Conservation (phyloP, 1,140 invertebrate genomes). For the Drosophila oshimai region DNA sequence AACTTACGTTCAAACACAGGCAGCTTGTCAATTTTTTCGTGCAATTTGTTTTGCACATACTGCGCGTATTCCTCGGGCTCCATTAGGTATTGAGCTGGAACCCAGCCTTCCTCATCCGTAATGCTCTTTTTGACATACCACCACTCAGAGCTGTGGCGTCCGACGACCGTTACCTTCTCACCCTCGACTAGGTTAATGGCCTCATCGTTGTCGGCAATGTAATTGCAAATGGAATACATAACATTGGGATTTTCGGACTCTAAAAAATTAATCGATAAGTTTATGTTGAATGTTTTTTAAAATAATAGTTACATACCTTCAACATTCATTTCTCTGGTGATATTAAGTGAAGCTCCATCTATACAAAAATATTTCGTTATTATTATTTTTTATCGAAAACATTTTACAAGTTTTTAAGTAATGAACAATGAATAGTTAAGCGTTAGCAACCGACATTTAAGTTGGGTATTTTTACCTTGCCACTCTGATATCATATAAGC, state of each 20-base stretch:
- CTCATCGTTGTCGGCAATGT: conserved; percentile 93
- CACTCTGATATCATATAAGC: conserved; percentile 82
- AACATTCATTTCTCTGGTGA: conserved; percentile 75
- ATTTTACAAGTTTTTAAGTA: conserved; percentile 2
- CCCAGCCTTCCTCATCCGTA: conserved; percentile 95
- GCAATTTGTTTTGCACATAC: conserved; percentile 93
- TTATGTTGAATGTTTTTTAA: neutral
- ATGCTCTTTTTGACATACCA: conserved; percentile 96
- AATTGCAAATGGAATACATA: conserved; percentile 92
- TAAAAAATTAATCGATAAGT: neutral
- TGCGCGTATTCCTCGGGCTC: conserved; percentile 91
- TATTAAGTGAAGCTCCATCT: conserved; percentile 80
- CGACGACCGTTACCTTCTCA: conserved; percentile 92
- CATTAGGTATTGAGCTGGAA: conserved; percentile 94
- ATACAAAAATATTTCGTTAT: neutral
- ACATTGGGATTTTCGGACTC: conserved; percentile 89
- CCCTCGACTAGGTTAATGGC: conserved; percentile 95
- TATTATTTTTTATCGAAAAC: neutral
- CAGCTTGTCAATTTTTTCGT: conserved; percentile 95
- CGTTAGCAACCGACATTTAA: conserved; percentile 67
- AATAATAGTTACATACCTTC: conserved; percentile 47
- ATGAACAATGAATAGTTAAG: conserved; percentile 50
- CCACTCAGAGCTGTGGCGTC: conserved; percentile 92
- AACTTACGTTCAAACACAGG: conserved; percentile 95
- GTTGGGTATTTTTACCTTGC: conserved; percentile 66